Conservation (phyloP, 1,140 invertebrate genomes). For the Lasioglossum albipes region DNA sequence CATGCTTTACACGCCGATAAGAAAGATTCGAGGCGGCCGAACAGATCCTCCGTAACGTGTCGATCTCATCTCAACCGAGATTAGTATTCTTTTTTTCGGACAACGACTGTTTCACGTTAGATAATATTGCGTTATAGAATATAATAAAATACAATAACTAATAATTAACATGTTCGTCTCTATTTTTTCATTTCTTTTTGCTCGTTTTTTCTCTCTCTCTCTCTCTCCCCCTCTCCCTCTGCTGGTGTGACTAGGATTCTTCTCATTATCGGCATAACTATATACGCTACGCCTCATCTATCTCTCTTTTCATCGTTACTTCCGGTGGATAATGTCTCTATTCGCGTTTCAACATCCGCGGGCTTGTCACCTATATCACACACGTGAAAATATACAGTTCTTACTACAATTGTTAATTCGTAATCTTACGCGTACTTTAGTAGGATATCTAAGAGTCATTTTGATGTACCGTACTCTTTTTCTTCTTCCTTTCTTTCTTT, state of each 20-base stretch:
- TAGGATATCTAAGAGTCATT: slow-evolving; percentile 26
- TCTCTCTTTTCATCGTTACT: not conserved
- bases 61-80: slow-evolving; percentile 19
- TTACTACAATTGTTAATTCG: slow-evolving; percentile 34
- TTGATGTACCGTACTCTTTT: not conserved
- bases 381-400: slow-evolving; percentile 44
- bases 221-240: not conserved
- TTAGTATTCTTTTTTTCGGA: not conserved
- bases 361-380: slow-evolving; percentile 42
- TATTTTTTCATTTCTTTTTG: slow-evolving; percentile 31
- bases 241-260: slow-evolving; percentile 61
- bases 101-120: slow-evolving; percentile 18
- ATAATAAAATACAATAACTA: slow-evolving; percentile 55
- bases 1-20: not conserved
- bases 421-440: slow-evolving; percentile 31
- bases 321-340: slow-evolving; percentile 24
- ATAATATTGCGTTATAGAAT: slow-evolving; percentile 53
- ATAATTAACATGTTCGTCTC: slow-evolving; percentile 49
- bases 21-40: slow-evolving; percentile 4
- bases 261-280: slow-evolving; percentile 50
- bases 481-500: no score
- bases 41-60: slow-evolving; percentile 7
- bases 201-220: not conserved
- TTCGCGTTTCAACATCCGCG: slow-evolving; percentile 10
- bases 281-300: slow-evolving; percentile 49